Percentiles rank a stretch among this genome's conserved stretches.
These are phyloP conservation scores for Drosophila lacicola DNA, from an alignment of 2,888 invertebrate species.

Conservation along the genomic window DNA sequence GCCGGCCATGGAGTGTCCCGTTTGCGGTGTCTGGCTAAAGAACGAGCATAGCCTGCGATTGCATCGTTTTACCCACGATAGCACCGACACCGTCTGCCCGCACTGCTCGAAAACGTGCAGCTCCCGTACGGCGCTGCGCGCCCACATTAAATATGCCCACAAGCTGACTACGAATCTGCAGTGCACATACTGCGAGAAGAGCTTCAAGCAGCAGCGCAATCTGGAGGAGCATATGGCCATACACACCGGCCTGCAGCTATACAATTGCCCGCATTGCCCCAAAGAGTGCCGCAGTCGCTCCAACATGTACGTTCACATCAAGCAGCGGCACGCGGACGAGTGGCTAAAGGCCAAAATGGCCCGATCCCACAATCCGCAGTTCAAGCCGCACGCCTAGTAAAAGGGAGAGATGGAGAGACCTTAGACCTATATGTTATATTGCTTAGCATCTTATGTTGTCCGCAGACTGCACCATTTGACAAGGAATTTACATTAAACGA, in stretches of 20 bases:
- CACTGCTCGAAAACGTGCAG: constrained; percentile 73
- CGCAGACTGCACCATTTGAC: constrained; percentile 22
- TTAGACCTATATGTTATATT: constrained; percentile 1
- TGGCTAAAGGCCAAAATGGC: constrained; percentile 81
- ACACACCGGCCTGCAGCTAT: constrained; percentile 79
- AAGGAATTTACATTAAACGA: constrained; percentile 37
- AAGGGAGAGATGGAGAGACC: no score
- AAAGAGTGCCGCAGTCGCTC: constrained; percentile 81
- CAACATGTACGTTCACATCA: constrained; percentile 83
- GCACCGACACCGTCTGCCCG: constrained; percentile 63
- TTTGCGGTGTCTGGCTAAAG: constrained; percentile 79
- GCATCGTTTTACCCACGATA: constrained; percentile 71
- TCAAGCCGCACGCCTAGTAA: constrained; percentile 53
- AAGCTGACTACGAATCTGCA: constrained; percentile 71
- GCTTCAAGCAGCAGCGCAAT: constrained; percentile 77
- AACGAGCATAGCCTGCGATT: constrained; percentile 75
- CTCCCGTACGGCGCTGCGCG: constrained; percentile 76
- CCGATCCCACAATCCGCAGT: constrained; percentile 70
- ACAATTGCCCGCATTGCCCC: constrained; percentile 80
- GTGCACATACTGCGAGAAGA: constrained; percentile 80
- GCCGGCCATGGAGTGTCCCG: constrained; percentile 75
- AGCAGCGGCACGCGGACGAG: constrained; percentile 78
- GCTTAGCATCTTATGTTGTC: constrained; percentile 10
- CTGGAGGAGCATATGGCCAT: constrained; percentile 82
- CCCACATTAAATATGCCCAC: constrained; percentile 78